A percentile compares a stretch with the other conserved stretches of the same genome.
Conservation (phyloP, 2,797 vertebrate species). For the Microctenopoma steveboyesi region DNA sequence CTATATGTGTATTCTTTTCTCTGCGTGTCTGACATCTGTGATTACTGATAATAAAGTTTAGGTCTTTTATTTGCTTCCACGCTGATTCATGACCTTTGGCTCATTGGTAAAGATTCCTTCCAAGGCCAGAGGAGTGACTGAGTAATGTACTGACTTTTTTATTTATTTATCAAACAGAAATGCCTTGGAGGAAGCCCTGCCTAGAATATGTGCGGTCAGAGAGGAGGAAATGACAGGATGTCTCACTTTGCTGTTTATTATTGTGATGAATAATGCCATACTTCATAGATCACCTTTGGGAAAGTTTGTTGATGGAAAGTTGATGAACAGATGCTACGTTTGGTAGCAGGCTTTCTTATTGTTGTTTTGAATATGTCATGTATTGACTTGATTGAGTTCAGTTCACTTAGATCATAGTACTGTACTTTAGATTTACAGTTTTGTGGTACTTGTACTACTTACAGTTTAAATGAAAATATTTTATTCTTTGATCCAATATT, state of each 20-base stretch:
- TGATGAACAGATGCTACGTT: too few relatives aligned
- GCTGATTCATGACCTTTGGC: slow-evolving; percentile 8
- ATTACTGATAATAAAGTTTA: background rate
- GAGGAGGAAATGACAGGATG: slow-evolving; percentile 22
- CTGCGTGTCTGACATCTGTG: background rate
- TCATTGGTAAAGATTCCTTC: slow-evolving; percentile 18
- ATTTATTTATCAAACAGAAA: slow-evolving; percentile 62
- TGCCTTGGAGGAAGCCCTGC: slow-evolving; percentile 77
- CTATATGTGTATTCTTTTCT: background rate
- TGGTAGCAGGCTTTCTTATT: too few relatives aligned
- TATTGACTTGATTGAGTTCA: too few relatives aligned
- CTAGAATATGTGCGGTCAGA: slow-evolving; percentile 67
- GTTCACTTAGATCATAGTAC: too few relatives aligned
- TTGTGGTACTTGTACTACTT: too few relatives aligned
- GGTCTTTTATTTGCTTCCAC: slow-evolving; percentile 1
- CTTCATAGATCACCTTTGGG: too few relatives aligned
- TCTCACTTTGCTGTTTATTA: slow-evolving; percentile 46
- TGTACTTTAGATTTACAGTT: too few relatives aligned
- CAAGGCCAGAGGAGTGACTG: slow-evolving; percentile 32
- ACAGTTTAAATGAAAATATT: too few relatives aligned
- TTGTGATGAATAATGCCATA: too few relatives aligned
- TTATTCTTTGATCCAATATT: too few relatives aligned
- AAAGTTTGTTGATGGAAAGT: too few relatives aligned
- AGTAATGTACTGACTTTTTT: slow-evolving; percentile 46
- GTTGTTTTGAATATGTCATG: too few relatives aligned